Base-by-base conservation (phyloP, 2,888 invertebrate genomes). In the Drosophila leonis region DNA sequence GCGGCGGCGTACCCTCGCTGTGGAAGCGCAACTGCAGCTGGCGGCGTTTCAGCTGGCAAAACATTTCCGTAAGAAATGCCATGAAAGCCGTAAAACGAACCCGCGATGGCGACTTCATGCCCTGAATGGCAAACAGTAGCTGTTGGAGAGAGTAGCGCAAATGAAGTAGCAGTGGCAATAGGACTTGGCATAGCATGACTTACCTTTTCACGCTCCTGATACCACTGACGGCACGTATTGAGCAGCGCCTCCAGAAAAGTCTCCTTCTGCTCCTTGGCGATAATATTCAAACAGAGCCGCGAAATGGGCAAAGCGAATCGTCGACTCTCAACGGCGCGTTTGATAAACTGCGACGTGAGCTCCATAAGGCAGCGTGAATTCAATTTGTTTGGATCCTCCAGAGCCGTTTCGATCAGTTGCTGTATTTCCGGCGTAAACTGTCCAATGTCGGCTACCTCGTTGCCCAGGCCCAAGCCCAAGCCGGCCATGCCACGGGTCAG, bases 151-250 rank as follows among this genome's bases (percentile, higher is more conserved):
- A 39, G 18, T 12, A 29, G 7, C n/a, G 15, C 0, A 27, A 7
- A 42, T 15, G 2, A 27, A 15, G 12, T 56, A 24, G 12, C 7
- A 7, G 7, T 31, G 1, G n/a, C 7, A 49, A 29, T 29, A 1
- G 9, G 0, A 20, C 2, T 6, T 37, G 0, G 2, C 6, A 9
- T 9, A 18, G n/a, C 1, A 10, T 6, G 4, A 0, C 61, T 46
- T 85, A 95, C 94, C 92, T 95, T 95, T 82, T 96, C 96, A 41
- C 96, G 93, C 93, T 98, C 97, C 92, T 97, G 97, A 93, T 97
- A 98, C 96, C 96, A 97, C 93, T 97, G 97, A 92, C 97, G 97
- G 93, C 97, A 97, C 44, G 96, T 97, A 93, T 98, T 98, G 80
- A 98, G 94, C 80, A 98, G 94, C 41, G 97, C 97, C 94, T 98